Conservation (phyloP, 2,888 invertebrate species). For the Aproaerema taeniolella region DNA sequence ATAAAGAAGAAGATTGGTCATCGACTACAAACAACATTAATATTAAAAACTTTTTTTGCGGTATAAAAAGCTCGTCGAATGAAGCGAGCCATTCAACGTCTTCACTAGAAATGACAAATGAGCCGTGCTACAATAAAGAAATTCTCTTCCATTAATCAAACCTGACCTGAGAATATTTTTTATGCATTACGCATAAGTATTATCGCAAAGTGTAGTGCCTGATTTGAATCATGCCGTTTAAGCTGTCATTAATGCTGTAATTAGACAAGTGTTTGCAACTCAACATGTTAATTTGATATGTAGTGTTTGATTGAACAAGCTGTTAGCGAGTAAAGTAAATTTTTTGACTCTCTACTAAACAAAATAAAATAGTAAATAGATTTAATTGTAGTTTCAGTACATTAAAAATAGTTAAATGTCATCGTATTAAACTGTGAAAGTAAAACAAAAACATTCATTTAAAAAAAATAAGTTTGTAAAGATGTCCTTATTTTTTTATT, state of each 20-base stretch:
- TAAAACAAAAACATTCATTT: too few relatives aligned
- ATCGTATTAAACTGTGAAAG: too few relatives aligned
- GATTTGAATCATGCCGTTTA: conserved; percentile 23
- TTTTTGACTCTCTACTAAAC: too few relatives aligned
- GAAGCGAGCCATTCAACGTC: conserved; percentile 25
- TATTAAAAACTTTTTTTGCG: conserved; percentile 9
- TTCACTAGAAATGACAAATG: conserved; percentile 36
- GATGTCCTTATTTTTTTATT: too few relatives aligned
- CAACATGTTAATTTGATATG: conserved; percentile 1
- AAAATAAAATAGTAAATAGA: too few relatives aligned
- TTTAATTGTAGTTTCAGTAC: too few relatives aligned
- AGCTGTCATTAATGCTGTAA: conserved; percentile 23
- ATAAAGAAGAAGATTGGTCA: too few relatives aligned
- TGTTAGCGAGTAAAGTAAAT: too few relatives aligned
- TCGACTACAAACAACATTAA: conserved; percentile 7
- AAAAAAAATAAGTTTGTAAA: too few relatives aligned
- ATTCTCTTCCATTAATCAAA: conserved; percentile 39
- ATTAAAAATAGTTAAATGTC: too few relatives aligned
- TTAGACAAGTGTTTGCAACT: conserved; percentile 1
- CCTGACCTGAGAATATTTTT: conserved; percentile 26
- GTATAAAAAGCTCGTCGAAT: conserved; percentile 31
- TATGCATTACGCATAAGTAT: conserved; percentile 9
- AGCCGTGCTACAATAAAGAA: conserved; percentile 33
- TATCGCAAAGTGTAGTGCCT: conserved; percentile 1
- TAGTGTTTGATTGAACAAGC: not conserved